A percentile compares a stretch with the other conserved stretches of the same genome.
These are phyloP conservation scores for Agonopterix alstromeriana DNA, from an alignment of 2,888 invertebrate genomes.

Conservation along the genomic window DNA sequence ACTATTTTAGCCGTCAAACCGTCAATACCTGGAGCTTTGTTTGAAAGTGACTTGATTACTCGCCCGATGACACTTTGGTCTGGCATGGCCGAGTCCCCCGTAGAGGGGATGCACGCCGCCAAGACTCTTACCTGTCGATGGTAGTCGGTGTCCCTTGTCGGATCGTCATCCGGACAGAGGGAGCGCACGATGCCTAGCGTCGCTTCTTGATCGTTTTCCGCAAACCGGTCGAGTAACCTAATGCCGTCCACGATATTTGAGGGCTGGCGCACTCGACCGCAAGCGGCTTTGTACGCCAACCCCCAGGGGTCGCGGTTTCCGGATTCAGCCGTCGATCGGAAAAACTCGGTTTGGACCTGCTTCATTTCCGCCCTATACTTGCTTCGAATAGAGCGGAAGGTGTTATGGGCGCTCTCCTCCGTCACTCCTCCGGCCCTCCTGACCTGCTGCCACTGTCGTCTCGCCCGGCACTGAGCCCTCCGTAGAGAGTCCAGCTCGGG, in stretches of 20 bases:
- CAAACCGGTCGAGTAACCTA: neutral
- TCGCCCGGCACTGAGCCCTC: neutral
- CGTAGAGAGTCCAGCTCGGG: neutral
- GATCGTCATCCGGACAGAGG: too few species aligned
- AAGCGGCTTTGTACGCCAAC: slow-evolving; percentile 7
- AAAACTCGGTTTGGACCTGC: neutral
- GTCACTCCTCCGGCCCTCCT: too few species aligned
- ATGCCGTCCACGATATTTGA: neutral
- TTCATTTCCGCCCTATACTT: too few species aligned
- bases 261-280: slow-evolving; percentile 5
- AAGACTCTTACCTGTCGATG: neutral
- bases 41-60: too few species aligned
- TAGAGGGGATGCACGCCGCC: neutral
- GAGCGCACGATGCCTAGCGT: neutral
- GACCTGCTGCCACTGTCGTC: neutral
- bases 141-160: neutral
- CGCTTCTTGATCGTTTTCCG: neutral
- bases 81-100: neutral
- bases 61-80: neutral
- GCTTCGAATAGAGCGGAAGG: too few species aligned
- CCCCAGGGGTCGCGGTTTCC: slow-evolving; percentile 15
- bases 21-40: too few species aligned
- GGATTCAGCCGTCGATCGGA: slow-evolving; percentile 4
- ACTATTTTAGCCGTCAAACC: too few species aligned
- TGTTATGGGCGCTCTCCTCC: too few species aligned